These are phyloP conservation scores for Caranx melampygus DNA, from an alignment of 2,113 vertebrate genomes.

Conservation along the genomic window DNA sequence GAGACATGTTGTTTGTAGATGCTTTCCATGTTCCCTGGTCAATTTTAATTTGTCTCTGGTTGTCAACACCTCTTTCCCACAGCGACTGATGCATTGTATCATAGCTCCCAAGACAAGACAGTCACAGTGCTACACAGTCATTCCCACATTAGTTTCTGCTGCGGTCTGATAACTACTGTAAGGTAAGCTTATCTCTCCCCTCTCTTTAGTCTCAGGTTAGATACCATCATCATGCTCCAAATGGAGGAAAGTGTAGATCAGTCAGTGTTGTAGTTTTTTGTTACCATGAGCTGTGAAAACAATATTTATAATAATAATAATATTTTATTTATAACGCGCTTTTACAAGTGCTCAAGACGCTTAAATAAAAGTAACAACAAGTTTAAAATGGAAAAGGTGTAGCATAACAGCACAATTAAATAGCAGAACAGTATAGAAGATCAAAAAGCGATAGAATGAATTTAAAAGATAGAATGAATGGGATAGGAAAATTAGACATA, in stretches of 20 bases:
- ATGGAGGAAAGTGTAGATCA: not conserved
- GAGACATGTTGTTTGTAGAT: not conserved
- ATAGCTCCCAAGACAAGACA: slow-evolving; percentile 1
- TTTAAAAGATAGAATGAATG: too few species aligned
- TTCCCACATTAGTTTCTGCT: slow-evolving; percentile 1
- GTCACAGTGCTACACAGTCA: not conserved
- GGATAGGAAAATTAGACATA: too few species aligned
- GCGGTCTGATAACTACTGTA: not conserved
- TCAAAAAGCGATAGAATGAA: too few species aligned
- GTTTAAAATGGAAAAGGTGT: too few species aligned
- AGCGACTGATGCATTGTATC: not conserved
- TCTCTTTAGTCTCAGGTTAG: not conserved
- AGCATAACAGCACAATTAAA: too few species aligned
- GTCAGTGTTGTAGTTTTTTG: not conserved
- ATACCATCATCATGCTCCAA: not conserved
- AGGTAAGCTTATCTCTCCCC: not conserved
- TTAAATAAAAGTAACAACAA: too few species aligned
- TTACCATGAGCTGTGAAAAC: not conserved
- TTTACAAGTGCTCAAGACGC: too few species aligned
- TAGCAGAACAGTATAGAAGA: too few species aligned
- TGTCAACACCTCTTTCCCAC: not conserved
- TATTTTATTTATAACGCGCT: too few species aligned
- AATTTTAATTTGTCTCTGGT: not conserved
- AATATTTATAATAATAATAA: too few species aligned
- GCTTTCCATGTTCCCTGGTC: not conserved